Percentiles rank a stretch among this genome's conserved stretches.
Evolutionary conservation across 2,888 invertebrate genomes (phyloP).

Genomic region (Galerucella pusilla): DNA sequence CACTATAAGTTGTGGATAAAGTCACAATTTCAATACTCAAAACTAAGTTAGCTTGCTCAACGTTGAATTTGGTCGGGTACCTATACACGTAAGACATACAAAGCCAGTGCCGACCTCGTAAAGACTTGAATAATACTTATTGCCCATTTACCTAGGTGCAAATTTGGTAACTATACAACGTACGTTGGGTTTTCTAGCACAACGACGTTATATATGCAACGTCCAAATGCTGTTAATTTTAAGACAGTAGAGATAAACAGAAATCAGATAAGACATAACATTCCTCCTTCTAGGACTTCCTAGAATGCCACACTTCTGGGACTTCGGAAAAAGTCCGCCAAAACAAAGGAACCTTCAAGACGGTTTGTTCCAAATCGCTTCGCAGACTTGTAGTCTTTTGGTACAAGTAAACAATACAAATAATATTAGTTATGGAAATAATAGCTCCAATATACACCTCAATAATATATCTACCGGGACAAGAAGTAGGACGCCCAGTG

Average conservation of each 20-base stretch:
- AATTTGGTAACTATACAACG: too few relatives aligned
- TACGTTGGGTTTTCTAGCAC: neutral
- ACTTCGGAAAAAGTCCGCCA: conserved; percentile 67
- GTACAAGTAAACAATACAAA: conserved; percentile 83
- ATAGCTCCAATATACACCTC: conserved; percentile 73
- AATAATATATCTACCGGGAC: conserved; percentile 59
- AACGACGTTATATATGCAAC: too few relatives aligned
- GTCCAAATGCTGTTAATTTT: neutral
- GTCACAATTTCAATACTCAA: too few relatives aligned
- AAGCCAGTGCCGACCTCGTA: too few relatives aligned
- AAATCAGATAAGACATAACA: neutral
- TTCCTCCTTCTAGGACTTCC: conserved; percentile 18
- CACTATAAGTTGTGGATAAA: too few relatives aligned
- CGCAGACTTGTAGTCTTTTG: conserved; percentile 81
- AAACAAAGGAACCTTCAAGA: conserved; percentile 77
- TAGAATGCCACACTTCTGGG: conserved; percentile 73
- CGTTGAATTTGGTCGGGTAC: too few relatives aligned
- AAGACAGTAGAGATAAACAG: neutral
- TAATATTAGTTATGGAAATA: conserved; percentile 77
- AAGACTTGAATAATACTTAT: too few relatives aligned
- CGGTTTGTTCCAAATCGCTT: conserved; percentile 81
- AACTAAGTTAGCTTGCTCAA: too few relatives aligned
- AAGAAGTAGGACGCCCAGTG: conserved; percentile 33
- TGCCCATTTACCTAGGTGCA: too few relatives aligned
- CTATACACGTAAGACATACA: too few relatives aligned